Conservation (phyloP, 2,888 invertebrate species). For the Heteromurus nitidus region DNA sequence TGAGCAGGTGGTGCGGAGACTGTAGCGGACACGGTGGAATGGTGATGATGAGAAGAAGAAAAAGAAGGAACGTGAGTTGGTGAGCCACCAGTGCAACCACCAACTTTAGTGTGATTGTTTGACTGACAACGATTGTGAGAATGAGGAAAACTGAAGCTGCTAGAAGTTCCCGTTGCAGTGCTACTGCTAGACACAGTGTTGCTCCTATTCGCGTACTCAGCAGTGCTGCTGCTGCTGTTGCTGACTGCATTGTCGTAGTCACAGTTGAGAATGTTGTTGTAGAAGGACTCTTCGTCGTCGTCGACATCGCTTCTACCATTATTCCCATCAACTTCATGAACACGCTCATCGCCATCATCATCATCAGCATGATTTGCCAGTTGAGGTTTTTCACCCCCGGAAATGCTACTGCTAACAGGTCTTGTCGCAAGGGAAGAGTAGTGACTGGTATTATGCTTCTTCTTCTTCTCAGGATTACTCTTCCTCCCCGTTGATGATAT, state of each 20-base stretch:
- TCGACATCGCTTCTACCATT: too few species aligned
- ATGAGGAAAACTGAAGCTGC: slow-evolving; percentile 56
- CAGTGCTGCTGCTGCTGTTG: slow-evolving; percentile 8
- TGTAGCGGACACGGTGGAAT: slow-evolving; percentile 62
- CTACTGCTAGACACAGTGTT: neutral
- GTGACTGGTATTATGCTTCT: slow-evolving; percentile 43
- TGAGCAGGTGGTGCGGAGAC: slow-evolving; percentile 68
- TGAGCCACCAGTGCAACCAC: slow-evolving; percentile 22
- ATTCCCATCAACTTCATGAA: too few species aligned
- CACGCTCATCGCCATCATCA: slow-evolving; percentile 53
- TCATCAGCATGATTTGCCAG: slow-evolving; percentile 33
- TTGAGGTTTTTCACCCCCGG: slow-evolving; percentile 74
- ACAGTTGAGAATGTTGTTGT: slow-evolving; percentile 39
- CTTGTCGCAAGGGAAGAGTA: slow-evolving; percentile 32
- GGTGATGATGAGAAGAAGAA: slow-evolving; percentile 55
- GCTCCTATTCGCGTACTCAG: neutral
- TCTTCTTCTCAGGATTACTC: slow-evolving; percentile 17
- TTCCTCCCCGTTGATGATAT: slow-evolving; percentile 43
- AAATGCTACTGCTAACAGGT: slow-evolving; percentile 68
- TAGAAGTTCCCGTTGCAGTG: slow-evolving; percentile 38
- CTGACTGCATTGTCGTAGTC: slow-evolving; percentile 55
- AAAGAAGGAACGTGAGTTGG: slow-evolving; percentile 63
- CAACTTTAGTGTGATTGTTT: slow-evolving; percentile 35
- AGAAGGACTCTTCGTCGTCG: slow-evolving; percentile 30
- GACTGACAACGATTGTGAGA: too few species aligned